Conservation (phyloP, 2,797 vertebrate genomes). For the Notolepis coatsorum region DNA sequence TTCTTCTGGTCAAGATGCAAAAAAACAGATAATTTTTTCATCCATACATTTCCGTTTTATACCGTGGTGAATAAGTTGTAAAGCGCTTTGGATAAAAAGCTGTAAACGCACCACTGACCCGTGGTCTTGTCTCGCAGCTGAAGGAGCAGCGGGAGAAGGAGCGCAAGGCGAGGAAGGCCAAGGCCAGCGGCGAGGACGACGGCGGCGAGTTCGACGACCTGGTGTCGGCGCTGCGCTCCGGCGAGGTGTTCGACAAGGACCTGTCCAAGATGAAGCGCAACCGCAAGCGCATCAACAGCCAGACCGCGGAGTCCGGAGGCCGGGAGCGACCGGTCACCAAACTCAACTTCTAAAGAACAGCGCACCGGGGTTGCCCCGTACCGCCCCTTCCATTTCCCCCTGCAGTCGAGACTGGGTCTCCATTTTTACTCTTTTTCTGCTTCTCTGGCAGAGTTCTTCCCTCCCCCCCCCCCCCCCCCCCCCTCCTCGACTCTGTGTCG, state of each 20-base stretch:
- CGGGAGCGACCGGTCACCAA: slow-evolving; percentile 95
- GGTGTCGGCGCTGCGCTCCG: slow-evolving; percentile 95
- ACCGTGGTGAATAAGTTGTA: no score
- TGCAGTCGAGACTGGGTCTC: no score
- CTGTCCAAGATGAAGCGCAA: slow-evolving; percentile 98
- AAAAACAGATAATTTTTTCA: no score
- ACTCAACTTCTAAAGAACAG: slow-evolving; percentile 98
- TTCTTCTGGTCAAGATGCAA: no score
- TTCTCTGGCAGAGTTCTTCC: slow-evolving; percentile 5
- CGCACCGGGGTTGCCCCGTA: not conserved
- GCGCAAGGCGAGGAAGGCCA: slow-evolving; percentile 91
- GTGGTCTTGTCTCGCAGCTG: slow-evolving; percentile 78
- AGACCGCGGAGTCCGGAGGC: slow-evolving; percentile 86
- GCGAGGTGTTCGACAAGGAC: slow-evolving; percentile 99
- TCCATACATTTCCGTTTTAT: no score
- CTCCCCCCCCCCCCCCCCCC: no score
- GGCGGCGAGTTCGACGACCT: slow-evolving; percentile 96
- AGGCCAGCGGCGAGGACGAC: slow-evolving; percentile 93
- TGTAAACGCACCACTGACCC: no score
- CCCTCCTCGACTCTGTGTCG: no score
- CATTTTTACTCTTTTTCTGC: no score
- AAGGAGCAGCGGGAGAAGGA: slow-evolving; percentile 97
- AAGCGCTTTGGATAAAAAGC: no score
- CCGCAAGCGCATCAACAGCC: slow-evolving; percentile 94
- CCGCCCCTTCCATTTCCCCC: not conserved